Percentiles rank a stretch among this genome's conserved stretches.
Conservation (phyloP, 1,140 invertebrate genomes). For the Cheumatopsyche charites region DNA sequence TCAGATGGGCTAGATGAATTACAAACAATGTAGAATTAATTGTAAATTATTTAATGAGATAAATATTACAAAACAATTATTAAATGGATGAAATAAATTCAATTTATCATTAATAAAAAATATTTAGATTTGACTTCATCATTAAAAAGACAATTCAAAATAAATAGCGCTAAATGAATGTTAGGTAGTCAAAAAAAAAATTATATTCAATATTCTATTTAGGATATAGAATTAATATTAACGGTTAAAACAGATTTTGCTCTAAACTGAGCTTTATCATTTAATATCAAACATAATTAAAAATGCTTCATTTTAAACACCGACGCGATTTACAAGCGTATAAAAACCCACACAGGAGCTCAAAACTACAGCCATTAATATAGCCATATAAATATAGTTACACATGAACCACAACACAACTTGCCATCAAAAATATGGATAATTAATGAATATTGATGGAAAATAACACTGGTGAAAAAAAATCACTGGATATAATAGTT, state of each 20-base stretch:
- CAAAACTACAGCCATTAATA: too few species aligned
- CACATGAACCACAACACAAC: background rate
- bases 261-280: background rate
- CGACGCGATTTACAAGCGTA: conserved; percentile 4
- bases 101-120: too few species aligned
- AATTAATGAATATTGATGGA: too few species aligned
- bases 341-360: background rate
- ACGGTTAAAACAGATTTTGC: background rate
- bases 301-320: conserved; percentile 16
- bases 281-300: background rate
- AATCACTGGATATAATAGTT: too few species aligned
- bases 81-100: too few species aligned
- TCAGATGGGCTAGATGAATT: too few species aligned
- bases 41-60: too few species aligned
- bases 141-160: background rate
- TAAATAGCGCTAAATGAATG: conserved; percentile 8
- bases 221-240: background rate
- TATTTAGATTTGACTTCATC: background rate
- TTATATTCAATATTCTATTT: background rate
- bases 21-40: too few species aligned
- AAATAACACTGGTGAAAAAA: too few species aligned
- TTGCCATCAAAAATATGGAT: too few species aligned
- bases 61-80: too few species aligned
- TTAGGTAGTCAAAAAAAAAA: background rate
- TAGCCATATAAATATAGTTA: background rate